Percentiles rank a stretch among this genome's conserved stretches.
Evolutionary conservation across 1,140 invertebrate species (phyloP).

Genomic region (Phocides pigmalion): DNA sequence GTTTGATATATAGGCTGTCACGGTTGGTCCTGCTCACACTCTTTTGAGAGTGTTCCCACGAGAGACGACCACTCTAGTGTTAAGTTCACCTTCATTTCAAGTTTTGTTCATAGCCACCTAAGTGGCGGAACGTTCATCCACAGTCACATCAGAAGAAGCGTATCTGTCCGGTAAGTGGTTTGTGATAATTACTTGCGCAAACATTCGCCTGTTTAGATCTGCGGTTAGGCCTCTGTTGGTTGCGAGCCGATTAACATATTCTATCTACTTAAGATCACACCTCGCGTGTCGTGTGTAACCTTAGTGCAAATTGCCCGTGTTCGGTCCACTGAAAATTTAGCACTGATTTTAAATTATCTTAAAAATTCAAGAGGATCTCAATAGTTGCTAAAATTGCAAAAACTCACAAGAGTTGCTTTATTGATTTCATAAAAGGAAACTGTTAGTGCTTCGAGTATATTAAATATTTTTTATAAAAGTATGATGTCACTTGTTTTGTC

Average conservation of each 20-base stretch:
- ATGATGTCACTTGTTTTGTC: too few relatives aligned
- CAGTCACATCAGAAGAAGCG: slow-evolving; percentile 49
- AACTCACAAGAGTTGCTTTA: too few relatives aligned
- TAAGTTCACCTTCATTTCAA: slow-evolving; percentile 63
- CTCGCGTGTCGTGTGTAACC: slow-evolving; percentile 7
- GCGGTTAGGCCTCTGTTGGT: background rate
- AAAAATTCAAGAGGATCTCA: too few relatives aligned
- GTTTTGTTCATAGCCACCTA: slow-evolving; percentile 72
- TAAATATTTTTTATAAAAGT: too few relatives aligned
- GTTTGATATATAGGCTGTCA: slow-evolving; percentile 64
- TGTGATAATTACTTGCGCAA: slow-evolving; percentile 50
- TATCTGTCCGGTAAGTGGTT: slow-evolving; percentile 64
- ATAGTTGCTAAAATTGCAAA: too few relatives aligned
- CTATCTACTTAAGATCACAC: slow-evolving; percentile 19
- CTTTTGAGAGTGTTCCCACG: slow-evolving; percentile 63
- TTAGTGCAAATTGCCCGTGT: slow-evolving; percentile 17
- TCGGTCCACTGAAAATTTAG: background rate
- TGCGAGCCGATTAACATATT: slow-evolving; percentile 14
- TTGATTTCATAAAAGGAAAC: too few relatives aligned
- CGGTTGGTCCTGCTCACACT: slow-evolving; percentile 52
- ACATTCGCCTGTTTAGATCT: slow-evolving; percentile 13
- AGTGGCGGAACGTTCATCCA: slow-evolving; percentile 67
- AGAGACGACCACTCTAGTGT: slow-evolving; percentile 56
- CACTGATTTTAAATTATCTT: too few relatives aligned
- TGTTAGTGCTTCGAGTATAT: too few relatives aligned